These are phyloP conservation scores for Rhynchonema sp. DNA, from an alignment of 2,888 invertebrate genomes.

Conservation along the genomic window DNA sequence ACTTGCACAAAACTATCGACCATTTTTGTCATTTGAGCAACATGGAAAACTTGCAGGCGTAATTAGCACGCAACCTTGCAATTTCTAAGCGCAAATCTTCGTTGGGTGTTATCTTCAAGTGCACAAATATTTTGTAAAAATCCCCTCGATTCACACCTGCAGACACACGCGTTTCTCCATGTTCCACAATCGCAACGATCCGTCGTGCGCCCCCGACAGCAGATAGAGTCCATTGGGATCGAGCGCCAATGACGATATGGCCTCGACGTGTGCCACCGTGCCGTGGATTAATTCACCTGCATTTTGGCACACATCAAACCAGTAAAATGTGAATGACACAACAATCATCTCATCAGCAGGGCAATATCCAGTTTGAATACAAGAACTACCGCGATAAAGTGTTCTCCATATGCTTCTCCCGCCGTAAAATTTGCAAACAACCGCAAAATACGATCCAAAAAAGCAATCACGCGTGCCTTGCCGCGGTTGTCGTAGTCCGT, in stretches of 20 bases:
- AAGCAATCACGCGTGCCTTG: too few relatives aligned
- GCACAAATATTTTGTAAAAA: too few relatives aligned
- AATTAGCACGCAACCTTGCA: too few relatives aligned
- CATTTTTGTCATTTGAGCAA: too few relatives aligned
- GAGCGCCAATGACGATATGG: slow-evolving; percentile 88
- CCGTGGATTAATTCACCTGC: slow-evolving; percentile 81
- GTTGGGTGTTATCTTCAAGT: too few relatives aligned
- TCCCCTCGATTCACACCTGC: slow-evolving; percentile 42
- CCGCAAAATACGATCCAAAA: too few relatives aligned
- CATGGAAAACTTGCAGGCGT: too few relatives aligned
- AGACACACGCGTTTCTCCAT: slow-evolving; percentile 87
- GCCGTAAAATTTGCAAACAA: slow-evolving; percentile 2
- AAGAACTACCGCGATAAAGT: too few relatives aligned
- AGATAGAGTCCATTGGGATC: slow-evolving; percentile 96
- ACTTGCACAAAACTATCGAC: too few relatives aligned
- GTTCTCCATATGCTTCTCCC: too few relatives aligned
- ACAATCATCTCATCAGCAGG: neutral
- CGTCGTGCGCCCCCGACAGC: slow-evolving; percentile 60
- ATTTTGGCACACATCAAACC: slow-evolving; percentile 6
- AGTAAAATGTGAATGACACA: neutral
- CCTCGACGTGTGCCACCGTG: slow-evolving; percentile 97
- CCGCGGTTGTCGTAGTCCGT: too few relatives aligned
- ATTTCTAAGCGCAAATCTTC: too few relatives aligned
- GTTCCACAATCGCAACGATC: slow-evolving; percentile 42
- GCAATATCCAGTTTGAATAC: neutral